Conservation (phyloP, 1,140 invertebrate genomes). For the Philotrypesis tridentata region DNA sequence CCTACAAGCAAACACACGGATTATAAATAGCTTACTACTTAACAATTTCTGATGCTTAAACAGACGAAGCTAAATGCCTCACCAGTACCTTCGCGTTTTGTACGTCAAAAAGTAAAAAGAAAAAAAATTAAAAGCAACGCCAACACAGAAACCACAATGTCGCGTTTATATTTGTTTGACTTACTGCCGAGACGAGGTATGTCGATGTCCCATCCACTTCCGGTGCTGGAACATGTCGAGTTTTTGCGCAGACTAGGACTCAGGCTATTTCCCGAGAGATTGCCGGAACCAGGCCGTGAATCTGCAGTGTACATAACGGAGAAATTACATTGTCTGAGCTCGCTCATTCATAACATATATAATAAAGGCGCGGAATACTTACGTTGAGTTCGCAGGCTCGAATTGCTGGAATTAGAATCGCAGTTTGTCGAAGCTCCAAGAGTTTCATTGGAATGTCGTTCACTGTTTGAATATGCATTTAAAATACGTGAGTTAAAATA, state of each 20-base stretch:
- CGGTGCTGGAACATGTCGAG: conserved; percentile 65
- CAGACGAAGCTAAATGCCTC: no score
- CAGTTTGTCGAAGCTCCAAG: conserved; percentile 58
- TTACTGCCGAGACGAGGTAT: conserved; percentile 61
- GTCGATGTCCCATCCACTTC: conserved; percentile 69
- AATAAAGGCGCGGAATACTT: conserved; percentile 45
- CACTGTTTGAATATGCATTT: conserved; percentile 54
- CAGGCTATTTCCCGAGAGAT: conserved; percentile 63
- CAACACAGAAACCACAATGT: not conserved
- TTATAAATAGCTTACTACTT: not conserved
- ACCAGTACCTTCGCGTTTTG: not conserved
- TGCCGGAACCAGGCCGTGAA: conserved; percentile 62
- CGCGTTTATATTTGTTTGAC: conserved; percentile 36
- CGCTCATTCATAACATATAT: no score
- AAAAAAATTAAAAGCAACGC: not conserved
- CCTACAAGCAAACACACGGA: conserved; percentile 52
- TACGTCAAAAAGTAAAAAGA: no score
- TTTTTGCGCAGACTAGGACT: conserved; percentile 59
- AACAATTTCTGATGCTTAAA: not conserved
- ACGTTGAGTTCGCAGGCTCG: conserved; percentile 62
- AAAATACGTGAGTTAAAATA: not conserved
- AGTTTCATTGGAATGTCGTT: conserved; percentile 62
- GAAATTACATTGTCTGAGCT: not conserved
- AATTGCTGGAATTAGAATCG: conserved; percentile 62
- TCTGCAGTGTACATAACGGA: conserved; percentile 50